Percentiles rank a stretch among this genome's conserved stretches.
Conservation (phyloP, 2,888 invertebrate genomes). For the Eupeodes latifasciatus region DNA sequence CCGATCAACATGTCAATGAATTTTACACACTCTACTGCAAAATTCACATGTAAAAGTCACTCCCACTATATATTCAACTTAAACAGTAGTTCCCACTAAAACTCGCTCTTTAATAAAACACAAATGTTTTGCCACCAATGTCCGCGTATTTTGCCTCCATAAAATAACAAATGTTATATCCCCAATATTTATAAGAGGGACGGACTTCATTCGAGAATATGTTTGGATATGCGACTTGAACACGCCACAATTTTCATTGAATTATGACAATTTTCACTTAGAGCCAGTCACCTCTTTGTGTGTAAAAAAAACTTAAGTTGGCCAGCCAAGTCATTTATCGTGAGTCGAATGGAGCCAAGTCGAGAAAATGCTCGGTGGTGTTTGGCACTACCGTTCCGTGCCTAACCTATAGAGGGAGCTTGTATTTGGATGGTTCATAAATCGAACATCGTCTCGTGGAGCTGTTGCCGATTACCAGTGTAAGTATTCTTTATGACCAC, state of each 20-base stretch:
- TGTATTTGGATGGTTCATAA: conserved; percentile 53
- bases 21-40: neutral
- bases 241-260: conserved; percentile 62
- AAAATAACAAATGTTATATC: conserved; percentile 60
- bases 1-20: neutral
- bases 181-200: conserved; percentile 49
- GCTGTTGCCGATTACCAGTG: conserved; percentile 75
- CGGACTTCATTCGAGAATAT: neutral
- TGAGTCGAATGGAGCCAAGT: neutral
- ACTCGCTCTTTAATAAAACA: conserved; percentile 62
- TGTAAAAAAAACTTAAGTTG: conserved; percentile 40
- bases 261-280: conserved; percentile 75
- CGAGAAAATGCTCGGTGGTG: neutral
- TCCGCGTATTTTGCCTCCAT: conserved; percentile 46
- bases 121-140: conserved; percentile 73
- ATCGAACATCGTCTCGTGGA: conserved; percentile 59
- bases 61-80: neutral
- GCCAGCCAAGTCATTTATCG: conserved; percentile 28
- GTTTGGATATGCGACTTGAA: conserved; percentile 30
- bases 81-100: conserved; percentile 45
- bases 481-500: conserved; percentile 73
- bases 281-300: conserved; percentile 63
- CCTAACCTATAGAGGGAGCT: neutral
- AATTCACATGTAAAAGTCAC: neutral
- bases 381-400: neutral